These are phyloP conservation scores for Allacma fusca DNA, from an alignment of 2,888 invertebrate genomes.

Conservation along the genomic window DNA sequence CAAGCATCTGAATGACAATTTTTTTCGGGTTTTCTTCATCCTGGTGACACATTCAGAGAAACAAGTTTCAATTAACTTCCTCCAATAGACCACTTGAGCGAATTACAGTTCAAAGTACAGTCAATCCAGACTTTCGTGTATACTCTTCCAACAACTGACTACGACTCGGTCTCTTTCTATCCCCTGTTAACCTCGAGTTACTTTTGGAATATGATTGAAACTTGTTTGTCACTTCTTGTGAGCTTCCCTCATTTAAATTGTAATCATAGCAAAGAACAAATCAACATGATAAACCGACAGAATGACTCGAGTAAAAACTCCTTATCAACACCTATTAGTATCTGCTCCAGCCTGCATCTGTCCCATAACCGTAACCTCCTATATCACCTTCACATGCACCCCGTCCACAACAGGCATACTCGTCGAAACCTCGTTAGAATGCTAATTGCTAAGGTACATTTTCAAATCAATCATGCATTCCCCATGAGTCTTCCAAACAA, in stretches of 20 bases:
- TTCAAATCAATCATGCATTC: too few species aligned
- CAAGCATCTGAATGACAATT: background rate
- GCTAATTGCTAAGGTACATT: too few species aligned
- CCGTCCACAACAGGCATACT: background rate
- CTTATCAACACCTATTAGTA: background rate
- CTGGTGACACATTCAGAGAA: slow-evolving; percentile 7
- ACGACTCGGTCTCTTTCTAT: background rate
- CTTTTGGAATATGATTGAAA: background rate
- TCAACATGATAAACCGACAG: background rate
- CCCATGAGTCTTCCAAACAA: too few species aligned
- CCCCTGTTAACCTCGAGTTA: background rate
- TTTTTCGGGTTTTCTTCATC: slow-evolving; percentile 26
- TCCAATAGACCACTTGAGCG: background rate
- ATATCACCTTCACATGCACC: background rate
- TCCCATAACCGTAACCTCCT: background rate
- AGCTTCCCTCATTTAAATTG: background rate
- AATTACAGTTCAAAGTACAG: background rate
- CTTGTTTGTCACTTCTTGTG: background rate
- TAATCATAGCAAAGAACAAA: background rate
- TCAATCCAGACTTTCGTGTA: background rate
- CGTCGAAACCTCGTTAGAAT: too few species aligned
- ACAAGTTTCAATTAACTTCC: background rate
- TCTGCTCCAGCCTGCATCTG: background rate
- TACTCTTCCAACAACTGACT: background rate
- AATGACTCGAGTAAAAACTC: background rate